Percentiles rank a stretch among this genome's conserved stretches.
Conservation (phyloP, 1,140 invertebrate genomes). For the Rhizoglyphus robini region DNA sequence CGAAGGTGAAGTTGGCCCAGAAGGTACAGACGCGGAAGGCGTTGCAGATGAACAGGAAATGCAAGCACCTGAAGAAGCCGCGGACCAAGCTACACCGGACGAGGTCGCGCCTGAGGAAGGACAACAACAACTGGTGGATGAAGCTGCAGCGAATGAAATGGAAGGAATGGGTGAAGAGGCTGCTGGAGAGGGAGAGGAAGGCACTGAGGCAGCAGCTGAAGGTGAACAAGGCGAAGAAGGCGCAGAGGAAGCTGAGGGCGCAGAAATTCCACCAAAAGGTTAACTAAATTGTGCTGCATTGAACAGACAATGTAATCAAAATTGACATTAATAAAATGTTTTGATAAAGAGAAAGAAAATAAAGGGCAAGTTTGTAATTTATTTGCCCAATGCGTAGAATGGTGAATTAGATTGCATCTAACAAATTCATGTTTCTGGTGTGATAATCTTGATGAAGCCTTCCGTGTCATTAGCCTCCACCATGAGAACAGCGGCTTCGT, state of each 20-base stretch:
- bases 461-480: slow-evolving; percentile 42
- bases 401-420: background rate
- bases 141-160: background rate
- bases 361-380: background rate
- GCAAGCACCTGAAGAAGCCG: slow-evolving; percentile 4
- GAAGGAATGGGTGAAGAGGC: background rate
- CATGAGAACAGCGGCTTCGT: slow-evolving; percentile 50
- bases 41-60: slow-evolving; percentile 2
- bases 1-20: background rate
- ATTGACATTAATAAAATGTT: background rate
- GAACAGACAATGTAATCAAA: background rate
- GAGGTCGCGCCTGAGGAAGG: background rate
- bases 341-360: too few relatives aligned
- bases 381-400: background rate
- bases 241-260: background rate
- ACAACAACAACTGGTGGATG: background rate
- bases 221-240: background rate
- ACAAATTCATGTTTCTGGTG: background rate
- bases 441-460: slow-evolving; percentile 18
- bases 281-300: too few relatives aligned
- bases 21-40: background rate
- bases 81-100: background rate
- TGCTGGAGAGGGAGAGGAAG: background rate
- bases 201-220: background rate
- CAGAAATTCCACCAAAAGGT: too few relatives aligned